These are phyloP conservation scores for Acrocephalus scirpaceus DNA, from an alignment of 2,797 vertebrate species.

Conservation along the genomic window DNA sequence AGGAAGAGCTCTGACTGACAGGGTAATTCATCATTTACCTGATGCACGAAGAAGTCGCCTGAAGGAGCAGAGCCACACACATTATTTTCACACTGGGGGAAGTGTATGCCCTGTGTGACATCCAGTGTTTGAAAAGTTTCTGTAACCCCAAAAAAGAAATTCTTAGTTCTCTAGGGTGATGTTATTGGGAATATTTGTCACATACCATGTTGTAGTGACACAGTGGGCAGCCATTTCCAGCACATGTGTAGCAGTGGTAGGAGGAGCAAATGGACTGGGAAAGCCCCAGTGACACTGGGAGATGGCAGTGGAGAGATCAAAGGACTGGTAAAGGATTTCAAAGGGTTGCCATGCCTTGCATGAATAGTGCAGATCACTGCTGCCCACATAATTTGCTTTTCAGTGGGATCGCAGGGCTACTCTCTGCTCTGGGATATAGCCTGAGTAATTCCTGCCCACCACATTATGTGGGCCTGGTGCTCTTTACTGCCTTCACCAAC, in stretches of 20 bases:
- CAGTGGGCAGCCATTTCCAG: not conserved
- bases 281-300: not conserved
- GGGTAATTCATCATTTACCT: slow-evolving; percentile 68
- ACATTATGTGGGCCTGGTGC: not conserved
- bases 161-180: not conserved
- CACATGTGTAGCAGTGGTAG: not conserved
- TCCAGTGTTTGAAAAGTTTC: not conserved
- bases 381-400: not conserved
- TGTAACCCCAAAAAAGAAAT: not conserved
- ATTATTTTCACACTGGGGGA: slow-evolving; percentile 21
- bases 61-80: slow-evolving; percentile 46
- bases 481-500: not conserved
- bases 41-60: slow-evolving; percentile 16
- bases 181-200: not conserved
- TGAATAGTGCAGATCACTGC: not conserved
- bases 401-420: not conserved
- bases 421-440: not conserved
- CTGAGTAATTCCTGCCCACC: not conserved
- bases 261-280: not conserved
- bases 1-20: slow-evolving; percentile 60
- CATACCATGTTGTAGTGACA: accelerated
- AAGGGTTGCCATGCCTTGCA: not conserved
- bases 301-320: not conserved
- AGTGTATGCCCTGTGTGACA: not conserved
- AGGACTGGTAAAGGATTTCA: not conserved